Base-by-base conservation (phyloP, 2,797 vertebrate genomes). In the Valencia hispanica region DNA sequence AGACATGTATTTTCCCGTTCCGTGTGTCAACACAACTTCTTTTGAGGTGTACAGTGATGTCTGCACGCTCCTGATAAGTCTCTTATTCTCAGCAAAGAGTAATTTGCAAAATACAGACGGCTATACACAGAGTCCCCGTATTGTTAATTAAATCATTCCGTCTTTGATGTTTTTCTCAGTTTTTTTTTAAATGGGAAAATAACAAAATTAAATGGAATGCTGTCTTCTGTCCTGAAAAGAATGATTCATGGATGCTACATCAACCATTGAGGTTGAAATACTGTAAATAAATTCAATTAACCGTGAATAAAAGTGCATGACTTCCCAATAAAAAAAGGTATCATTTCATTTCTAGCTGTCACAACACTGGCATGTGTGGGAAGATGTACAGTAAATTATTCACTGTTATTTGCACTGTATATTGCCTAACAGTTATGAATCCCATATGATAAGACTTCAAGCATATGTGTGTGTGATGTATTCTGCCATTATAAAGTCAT, bases 131-230 rank as follows among this genome's bases (percentile, higher is more conserved):
- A 87, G 94, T 90, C 92, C 93, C 89, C 91, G 92, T 91, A 94
- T 94, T 94, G 93, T 94, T 95, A 95, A 96, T 95, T 95, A 94
- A 96, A 95, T 94, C 88, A 93, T 94, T 88, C 81, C 78, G 83
- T 90, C 93, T 96, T 95, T 96, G 94, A 95, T 95, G 93, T 95
- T 93, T 68, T 92, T 89, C 90, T 91, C 87, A 87, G 87, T 92
- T 94, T 94, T 94, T 93, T 55, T 51, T 68, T 36, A 1, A 94
- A 95, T 94, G 87, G 91, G 88, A 94, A 94, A 92, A 93, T 93
- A 94, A 94, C 88, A 89, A 91, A 91, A 94, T 94, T 92, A 93
- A 93, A 94, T 74, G 81, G 87, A 90, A 91, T 87, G 87, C 86
- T 85, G 91, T 90, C 87, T 92, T 80, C 79, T 74, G 82, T 86